A percentile compares a stretch with the other conserved stretches of the same genome.
These are phyloP conservation scores for Diaprepes abbreviatus DNA, from an alignment of 2,888 invertebrate species.

Conservation along the genomic window DNA sequence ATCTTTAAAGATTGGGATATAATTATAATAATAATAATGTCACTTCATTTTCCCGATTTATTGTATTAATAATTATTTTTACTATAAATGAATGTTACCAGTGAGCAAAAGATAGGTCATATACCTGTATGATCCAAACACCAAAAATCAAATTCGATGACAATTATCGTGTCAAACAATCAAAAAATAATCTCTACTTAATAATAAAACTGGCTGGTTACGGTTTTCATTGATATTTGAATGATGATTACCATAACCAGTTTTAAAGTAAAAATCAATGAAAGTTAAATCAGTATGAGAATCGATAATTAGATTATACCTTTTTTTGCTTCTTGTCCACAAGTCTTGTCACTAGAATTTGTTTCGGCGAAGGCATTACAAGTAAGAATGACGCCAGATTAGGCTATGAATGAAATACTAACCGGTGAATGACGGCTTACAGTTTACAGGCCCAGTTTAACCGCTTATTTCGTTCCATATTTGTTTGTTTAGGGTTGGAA, in stretches of 20 bases:
- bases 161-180: neutral
- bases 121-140: no score
- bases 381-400: neutral
- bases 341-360: conserved; percentile 23
- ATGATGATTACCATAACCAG: conserved; percentile 20
- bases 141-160: neutral
- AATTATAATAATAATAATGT: no score
- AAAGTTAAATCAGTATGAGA: neutral
- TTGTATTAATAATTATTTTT: no score
- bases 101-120: no score
- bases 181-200: conserved; percentile 18
- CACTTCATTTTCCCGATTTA: no score
- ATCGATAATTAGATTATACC: conserved; percentile 27
- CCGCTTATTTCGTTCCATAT: no score
- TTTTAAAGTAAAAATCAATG: conserved; percentile 4
- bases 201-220: conserved; percentile 17
- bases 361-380: conserved; percentile 25
- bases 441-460: no score
- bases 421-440: neutral
- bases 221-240: conserved; percentile 18
- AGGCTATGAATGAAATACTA: neutral
- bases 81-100: no score
- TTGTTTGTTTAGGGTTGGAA: no score
- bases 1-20: no score
- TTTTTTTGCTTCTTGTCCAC: conserved; percentile 12